These are phyloP conservation scores for Drosophila nigricruria DNA, from an alignment of 2,888 invertebrate genomes.

Conservation along the genomic window DNA sequence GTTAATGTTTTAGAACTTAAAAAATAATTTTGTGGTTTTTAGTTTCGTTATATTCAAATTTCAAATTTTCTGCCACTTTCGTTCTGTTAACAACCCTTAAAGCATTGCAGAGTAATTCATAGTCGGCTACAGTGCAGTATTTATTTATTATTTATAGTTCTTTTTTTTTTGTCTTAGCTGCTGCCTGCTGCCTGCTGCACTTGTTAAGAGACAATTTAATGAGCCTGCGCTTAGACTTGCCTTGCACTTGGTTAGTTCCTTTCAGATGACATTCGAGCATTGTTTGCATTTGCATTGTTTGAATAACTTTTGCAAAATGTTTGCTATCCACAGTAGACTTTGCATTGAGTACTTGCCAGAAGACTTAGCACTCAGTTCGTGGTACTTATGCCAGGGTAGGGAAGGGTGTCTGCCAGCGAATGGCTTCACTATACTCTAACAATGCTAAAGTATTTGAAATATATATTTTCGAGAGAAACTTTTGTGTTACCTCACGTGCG, in stretches of 20 bases:
- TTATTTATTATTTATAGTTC: neutral
- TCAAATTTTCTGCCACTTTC: too few relatives aligned
- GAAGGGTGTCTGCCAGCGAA: too few relatives aligned
- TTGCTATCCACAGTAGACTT: slow-evolving; percentile 7
- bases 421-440: slow-evolving; percentile 13
- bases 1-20: too few relatives aligned
- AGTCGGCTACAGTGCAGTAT: neutral
- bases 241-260: slow-evolving; percentile 4
- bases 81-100: too few relatives aligned
- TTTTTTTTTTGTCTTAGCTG: neutral
- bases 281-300: slow-evolving; percentile 6
- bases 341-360: neutral
- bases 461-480: neutral
- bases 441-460: slow-evolving; percentile 7
- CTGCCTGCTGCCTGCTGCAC: slow-evolving; percentile 18
- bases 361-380: neutral
- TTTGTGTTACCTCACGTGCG: neutral
- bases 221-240: slow-evolving; percentile 1
- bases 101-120: neutral
- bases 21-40: too few relatives aligned
- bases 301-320: slow-evolving; percentile 5
- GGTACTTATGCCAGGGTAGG: neutral
- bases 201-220: slow-evolving; percentile 32
- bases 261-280: slow-evolving; percentile 3
- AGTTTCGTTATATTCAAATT: too few relatives aligned